Evolutionary conservation across 1,140 invertebrate species (phyloP).

Genomic region (Lepidurus packardi): DNA sequence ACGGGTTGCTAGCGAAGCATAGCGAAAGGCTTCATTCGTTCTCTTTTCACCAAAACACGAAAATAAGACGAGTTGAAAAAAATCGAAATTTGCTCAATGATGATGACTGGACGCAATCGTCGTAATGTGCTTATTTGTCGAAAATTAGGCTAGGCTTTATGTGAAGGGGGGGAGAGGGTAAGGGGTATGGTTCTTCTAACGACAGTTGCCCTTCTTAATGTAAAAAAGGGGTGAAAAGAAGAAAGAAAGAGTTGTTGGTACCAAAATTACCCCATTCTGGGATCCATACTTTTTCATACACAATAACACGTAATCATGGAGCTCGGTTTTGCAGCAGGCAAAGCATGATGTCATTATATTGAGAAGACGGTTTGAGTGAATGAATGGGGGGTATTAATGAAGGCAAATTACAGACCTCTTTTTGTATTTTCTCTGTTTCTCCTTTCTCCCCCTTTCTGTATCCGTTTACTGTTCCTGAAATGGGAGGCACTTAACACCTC

Average conservation of each 20-base stretch:
- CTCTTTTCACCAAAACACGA: neutral
- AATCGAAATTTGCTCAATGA: neutral
- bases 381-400: conserved; percentile 19
- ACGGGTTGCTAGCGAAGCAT: neutral
- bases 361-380: conserved; percentile 6
- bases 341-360: conserved; percentile 19
- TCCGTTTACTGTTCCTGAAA: neutral
- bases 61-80: neutral
- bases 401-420: conserved; percentile 19
- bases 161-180: neutral
- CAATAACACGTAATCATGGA: neutral
- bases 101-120: neutral
- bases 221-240: neutral
- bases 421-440: neutral
- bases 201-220: neutral
- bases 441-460: neutral
- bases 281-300: neutral
- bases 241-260: neutral
- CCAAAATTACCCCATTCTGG: too few relatives aligned
- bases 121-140: conserved; percentile 8
- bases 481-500: conserved; percentile 8
- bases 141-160: neutral
- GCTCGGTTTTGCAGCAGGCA: neutral
- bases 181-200: neutral
- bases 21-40: neutral